Percentiles rank a stretch among this genome's conserved stretches.
Conservation (phyloP, 2,888 invertebrate genomes). For the Hermaeophaga mercurialis region DNA sequence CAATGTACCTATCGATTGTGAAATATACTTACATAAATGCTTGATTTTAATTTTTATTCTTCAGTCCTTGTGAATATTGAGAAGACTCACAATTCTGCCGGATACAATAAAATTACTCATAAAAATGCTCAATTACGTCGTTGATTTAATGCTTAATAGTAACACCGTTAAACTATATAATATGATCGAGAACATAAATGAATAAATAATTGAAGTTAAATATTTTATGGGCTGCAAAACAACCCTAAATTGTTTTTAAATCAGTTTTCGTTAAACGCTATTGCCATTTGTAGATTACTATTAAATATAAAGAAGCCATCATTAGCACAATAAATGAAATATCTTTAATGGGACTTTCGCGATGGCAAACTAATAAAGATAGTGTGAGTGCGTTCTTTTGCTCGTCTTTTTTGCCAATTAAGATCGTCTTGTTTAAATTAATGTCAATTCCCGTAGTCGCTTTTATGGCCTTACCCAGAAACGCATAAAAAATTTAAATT, state of each 20-base stretch:
- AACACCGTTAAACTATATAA: too few relatives aligned
- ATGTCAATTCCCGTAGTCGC: conserved; percentile 33
- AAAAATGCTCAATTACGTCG: too few relatives aligned
- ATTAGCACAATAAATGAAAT: conserved; percentile 12
- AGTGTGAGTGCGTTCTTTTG: conserved; percentile 30
- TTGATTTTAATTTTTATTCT: too few relatives aligned
- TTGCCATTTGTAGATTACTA: not conserved
- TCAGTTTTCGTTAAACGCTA: not conserved
- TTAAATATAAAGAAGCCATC: conserved; percentile 1
- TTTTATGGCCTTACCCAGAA: conserved; percentile 32
- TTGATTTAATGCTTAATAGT: too few relatives aligned
- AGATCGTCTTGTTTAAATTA: conserved; percentile 34
- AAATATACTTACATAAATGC: too few relatives aligned
- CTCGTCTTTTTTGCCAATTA: conserved; percentile 31
- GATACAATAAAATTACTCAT: too few relatives aligned
- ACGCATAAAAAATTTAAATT: conserved; percentile 27
- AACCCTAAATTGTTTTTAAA: not conserved
- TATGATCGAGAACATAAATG: too few relatives aligned
- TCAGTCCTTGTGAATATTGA: too few relatives aligned
- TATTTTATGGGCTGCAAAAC: not conserved
- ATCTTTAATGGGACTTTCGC: not conserved
- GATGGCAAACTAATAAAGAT: conserved; percentile 28
- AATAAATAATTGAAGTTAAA: too few relatives aligned
- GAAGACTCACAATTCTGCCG: too few relatives aligned
- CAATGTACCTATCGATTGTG: too few relatives aligned